Evolutionary conservation across 2,113 vertebrate genomes (phyloP).

Genomic region (Coturnix japonica): DNA sequence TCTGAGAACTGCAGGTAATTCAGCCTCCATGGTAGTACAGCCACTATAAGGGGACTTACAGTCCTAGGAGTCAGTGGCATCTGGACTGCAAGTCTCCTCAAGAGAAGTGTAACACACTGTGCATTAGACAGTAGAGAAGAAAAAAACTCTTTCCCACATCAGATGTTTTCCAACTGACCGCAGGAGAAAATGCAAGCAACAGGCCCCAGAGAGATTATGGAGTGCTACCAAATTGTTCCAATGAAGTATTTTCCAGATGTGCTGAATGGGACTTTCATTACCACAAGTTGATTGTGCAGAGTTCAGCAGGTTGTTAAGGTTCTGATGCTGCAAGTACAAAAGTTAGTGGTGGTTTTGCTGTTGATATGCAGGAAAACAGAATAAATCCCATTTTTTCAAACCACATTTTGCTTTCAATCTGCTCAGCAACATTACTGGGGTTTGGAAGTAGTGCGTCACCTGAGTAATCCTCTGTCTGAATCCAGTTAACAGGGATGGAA

Average conservation of each 20-base stretch:
- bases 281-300: neutral
- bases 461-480: neutral
- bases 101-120: slow-evolving; percentile 1
- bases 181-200: neutral
- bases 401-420: neutral
- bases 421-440: neutral
- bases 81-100: slow-evolving; percentile 16
- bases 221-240: slow-evolving; percentile 15
- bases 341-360: neutral
- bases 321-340: neutral
- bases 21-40: neutral
- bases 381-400: neutral
- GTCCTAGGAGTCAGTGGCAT: neutral
- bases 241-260: slow-evolving; percentile 22
- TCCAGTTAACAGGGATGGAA: neutral
- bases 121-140: neutral
- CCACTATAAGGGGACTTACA: neutral
- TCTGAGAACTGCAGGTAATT: slow-evolving; percentile 6
- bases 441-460: neutral
- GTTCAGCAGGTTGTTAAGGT: neutral
- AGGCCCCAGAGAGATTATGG: slow-evolving; percentile 18
- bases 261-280: slow-evolving; percentile 1
- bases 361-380: neutral
- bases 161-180: slow-evolving; percentile 8
- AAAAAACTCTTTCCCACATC: neutral